Base-by-base conservation (phyloP, 2,888 invertebrate genomes). In the Hypercompe scribonia region DNA sequence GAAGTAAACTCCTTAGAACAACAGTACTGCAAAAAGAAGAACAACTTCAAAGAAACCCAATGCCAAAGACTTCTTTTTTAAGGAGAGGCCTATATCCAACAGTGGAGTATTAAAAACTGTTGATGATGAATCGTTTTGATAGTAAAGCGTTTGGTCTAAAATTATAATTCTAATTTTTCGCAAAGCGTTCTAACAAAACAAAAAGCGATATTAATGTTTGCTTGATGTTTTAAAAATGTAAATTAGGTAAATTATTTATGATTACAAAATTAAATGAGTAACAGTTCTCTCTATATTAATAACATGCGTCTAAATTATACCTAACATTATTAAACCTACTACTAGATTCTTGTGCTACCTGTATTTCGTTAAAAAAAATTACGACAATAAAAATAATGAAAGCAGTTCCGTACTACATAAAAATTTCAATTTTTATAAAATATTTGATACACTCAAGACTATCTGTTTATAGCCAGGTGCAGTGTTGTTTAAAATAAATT, bases 161-260 rank as follows among this genome's bases (percentile, higher is more conserved):
- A 77, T 77, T 80, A 73, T 81, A 83, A 81, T 79, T 81, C 81
- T 74, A 77, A 75, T 67, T 65, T 81, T 74, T 8, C n/a, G 50
- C n/a, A 10, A 54, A 54, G 11, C 50, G 24, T 54, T 54, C 11
- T 77, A 31, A 81, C 78, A 78, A 65, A 77, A 74, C 73, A 86
- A 58, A 15, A 28, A 28, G 58, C 28, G 28, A 58, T 28, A 31
- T 84, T 76, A 80, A 58, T 28, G 58, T 58, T 28, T n/a, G 3
- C 50, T 54, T 54, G 50, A n/a, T 54, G 50, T 54, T 24, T 54
- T 10, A 54, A 54, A 50, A 54, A 54, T 54, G 50, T n/a, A n/a
- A 24, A 54, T 54, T 54, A 68, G 54, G 36, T 68, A 28, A n/a
- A 54, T 54, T 58, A 36, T 68, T 58, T 24, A 24, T 15, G 36